A percentile compares a stretch with the other conserved stretches of the same genome.
These are phyloP conservation scores for Rynchops niger DNA, from an alignment of 2,113 vertebrate species.

Conservation along the genomic window DNA sequence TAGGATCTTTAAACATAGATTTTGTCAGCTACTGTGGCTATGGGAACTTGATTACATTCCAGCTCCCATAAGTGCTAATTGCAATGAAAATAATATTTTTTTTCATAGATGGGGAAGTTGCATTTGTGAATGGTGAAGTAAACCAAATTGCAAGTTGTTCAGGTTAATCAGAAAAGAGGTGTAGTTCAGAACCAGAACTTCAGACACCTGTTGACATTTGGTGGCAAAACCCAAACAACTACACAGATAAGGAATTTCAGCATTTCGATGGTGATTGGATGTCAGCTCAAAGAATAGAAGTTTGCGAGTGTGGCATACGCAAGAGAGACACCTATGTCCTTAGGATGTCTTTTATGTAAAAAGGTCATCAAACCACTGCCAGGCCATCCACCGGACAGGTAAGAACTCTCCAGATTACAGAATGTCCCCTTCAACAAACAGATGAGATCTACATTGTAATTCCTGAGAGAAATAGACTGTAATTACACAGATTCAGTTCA, in stretches of 20 bases:
- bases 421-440: not conserved
- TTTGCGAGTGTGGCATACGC: not conserved
- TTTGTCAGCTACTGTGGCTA: not conserved
- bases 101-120: not conserved
- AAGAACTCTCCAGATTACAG: not conserved
- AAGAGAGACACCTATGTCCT: not conserved
- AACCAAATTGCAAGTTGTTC: not conserved
- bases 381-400: not conserved
- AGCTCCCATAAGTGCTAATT: not conserved
- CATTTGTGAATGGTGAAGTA: not conserved
- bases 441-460: not conserved
- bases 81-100: not conserved
- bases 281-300: not conserved
- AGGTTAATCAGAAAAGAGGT: not conserved
- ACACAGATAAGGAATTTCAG: not conserved
- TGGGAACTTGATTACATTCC: not conserved
- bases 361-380: not conserved
- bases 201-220: not conserved
- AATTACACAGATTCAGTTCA: not conserved
- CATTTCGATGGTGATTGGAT: not conserved
- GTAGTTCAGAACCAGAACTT: not conserved
- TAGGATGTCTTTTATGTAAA: not conserved
- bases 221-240: not conserved
- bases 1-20: not conserved
- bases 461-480: not conserved